Evolutionary conservation across 2,888 invertebrate genomes (phyloP), one percentile per base, ranked within the genome.

Genomic region (Bimastos eiseni): DNA sequence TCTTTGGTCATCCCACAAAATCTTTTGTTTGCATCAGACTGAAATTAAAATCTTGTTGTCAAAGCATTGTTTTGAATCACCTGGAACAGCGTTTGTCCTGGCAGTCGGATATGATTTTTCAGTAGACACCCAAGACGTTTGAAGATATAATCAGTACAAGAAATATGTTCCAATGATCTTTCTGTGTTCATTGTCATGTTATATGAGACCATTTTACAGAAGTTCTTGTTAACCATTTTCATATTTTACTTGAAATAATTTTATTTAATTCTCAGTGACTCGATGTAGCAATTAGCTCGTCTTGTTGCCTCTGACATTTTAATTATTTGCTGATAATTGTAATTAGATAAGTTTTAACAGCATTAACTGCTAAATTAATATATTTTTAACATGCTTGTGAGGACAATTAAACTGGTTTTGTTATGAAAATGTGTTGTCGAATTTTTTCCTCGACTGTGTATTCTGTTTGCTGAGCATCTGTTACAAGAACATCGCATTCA

Each of bases 301-400:
- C 55, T 30, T 55, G 70, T 70, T n/a, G 6, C 49, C 21, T 49
- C 21, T 49, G 19, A 15, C 49, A 49, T 49, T 49, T 24, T 49
- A 49, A 49, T 19, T 49, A 49, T 49, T 49, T 49, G 70, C 70
- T 70, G 70, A n/a, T 70, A 70, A 70, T 70, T 70, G 70, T 70
- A 70, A 70, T 70, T 70, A 70, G n/a, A 70, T 30, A 30, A 70
- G 70, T 70, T 70, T 70, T 70, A 70, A 70, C n/a, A 70, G 70
- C 30, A 30, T 55, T 55, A 4, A 30, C 24, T 55, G 24, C n/a
- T 70, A 70, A 70, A 70, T 70, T 70, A 70, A 70, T 70, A 70
- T 70, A 70, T 70, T 70, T 70, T 70, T n/a, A 70, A 70, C n/a
- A 70, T 70, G 70, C n/a, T 30, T n/a, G n/a, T 70, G n/a, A 70